Evolutionary conservation across 2,888 invertebrate genomes (phyloP).

Genomic region (Pasiphila rectangulata): DNA sequence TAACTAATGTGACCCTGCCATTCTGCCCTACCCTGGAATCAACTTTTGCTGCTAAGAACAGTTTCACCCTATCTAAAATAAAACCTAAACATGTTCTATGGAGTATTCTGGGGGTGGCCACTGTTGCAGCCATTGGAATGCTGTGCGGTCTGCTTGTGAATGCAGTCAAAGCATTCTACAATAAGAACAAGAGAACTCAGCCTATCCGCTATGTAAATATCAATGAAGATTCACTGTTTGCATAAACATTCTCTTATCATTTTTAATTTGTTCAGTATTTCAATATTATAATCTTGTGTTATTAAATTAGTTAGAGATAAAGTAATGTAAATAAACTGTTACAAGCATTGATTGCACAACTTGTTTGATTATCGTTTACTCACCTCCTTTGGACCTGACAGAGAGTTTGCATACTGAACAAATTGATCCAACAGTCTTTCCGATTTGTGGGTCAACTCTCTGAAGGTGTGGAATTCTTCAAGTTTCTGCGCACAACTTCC

Average conservation of each 20-base stretch:
- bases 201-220: conserved; percentile 68
- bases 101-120: conserved; percentile 69
- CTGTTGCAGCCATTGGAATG: conserved; percentile 63
- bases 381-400: conserved; percentile 84
- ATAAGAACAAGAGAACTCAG: conserved; percentile 56
- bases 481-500: conserved; percentile 88
- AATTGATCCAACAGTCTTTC: conserved; percentile 88
- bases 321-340: conserved; percentile 39
- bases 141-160: conserved; percentile 63
- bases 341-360: conserved; percentile 12
- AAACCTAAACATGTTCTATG: conserved; percentile 69
- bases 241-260: conserved; percentile 38
- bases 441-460: conserved; percentile 87
- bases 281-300: conserved; percentile 26
- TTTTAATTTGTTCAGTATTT: conserved; percentile 25
- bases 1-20: conserved; percentile 65
- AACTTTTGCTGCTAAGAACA: conserved; percentile 49
- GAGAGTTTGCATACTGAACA: conserved; percentile 86
- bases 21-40: conserved; percentile 67
- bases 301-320: conserved; percentile 38
- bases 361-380: conserved; percentile 39
- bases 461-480: conserved; percentile 88
- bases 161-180: conserved; percentile 56
- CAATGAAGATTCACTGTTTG: conserved; percentile 58
- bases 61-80: conserved; percentile 54